Base-by-base conservation (phyloP, 2,797 vertebrate genomes). In the Zenarchopterus dispar region DNA sequence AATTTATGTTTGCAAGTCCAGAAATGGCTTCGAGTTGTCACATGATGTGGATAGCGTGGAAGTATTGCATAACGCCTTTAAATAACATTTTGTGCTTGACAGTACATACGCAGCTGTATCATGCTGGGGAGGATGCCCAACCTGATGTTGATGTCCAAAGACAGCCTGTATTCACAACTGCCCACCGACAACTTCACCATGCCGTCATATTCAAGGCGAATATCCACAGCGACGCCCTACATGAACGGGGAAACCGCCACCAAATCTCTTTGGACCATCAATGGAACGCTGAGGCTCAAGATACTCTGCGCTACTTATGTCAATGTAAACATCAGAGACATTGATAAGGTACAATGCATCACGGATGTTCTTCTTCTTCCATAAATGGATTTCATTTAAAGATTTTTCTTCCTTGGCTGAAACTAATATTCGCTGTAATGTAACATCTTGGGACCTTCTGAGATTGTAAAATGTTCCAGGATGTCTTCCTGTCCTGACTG, bases 31-130 rank as follows among this genome's bases (percentile, higher is more conserved):
- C 3, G 16, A 80, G 72, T 74, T 68, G 65, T 74, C 62, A 70
- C 36, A 31, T 19, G 13, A 59, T 43, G 61, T 9, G 13, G 62
- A 46, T 31, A 0, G 31, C 26, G 16, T 69, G 42, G 42, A 67
- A 81, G 66, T 72, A 71, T 75, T 65, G 70, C 56, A 28, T 49
- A 10, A 10, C 42, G 15, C 21, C 56, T 65, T n/a, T 45, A 69
- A 75, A 70, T 54, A 48, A 78, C 54, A 23, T 26, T 62, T 55
- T 82, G 10, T 82, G 56, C 87, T 50, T 84, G 72, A 77, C 92
- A 99, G 97, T 99, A 99, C 48, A 96, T 99, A 53, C 93, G 97
- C 88, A 99, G 97, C 88, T 99, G 97, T 79, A 98, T 99, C 86
- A 98, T 98, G 97, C 94, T 99, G 68, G 96, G 96, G 56, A 94